Conservation (phyloP, 2,797 vertebrate species). For the Tangara arthus region DNA sequence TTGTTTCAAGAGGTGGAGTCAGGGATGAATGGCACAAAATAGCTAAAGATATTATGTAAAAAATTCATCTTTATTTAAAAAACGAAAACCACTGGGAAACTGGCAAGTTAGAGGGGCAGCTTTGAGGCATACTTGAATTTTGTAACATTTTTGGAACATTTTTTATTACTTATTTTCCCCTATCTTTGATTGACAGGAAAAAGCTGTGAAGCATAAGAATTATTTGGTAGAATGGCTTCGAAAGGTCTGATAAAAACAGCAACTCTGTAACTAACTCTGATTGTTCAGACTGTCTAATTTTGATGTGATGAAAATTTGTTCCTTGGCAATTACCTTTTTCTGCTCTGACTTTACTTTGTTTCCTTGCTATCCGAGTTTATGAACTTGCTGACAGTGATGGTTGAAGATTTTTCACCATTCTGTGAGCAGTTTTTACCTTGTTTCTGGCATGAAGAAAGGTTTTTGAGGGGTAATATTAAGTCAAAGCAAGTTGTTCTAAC, state of each 20-base stretch:
- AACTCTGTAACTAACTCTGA: background rate
- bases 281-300: background rate
- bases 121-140: background rate
- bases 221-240: background rate
- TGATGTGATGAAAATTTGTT: background rate
- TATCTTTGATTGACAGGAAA: background rate
- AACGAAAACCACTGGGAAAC: background rate
- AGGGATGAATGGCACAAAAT: background rate
- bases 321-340: background rate
- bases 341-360: background rate
- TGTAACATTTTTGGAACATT: background rate
- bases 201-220: background rate
- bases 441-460: background rate
- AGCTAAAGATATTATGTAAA: background rate
- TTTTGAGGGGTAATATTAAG: background rate
- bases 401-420: background rate
- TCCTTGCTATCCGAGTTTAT: background rate
- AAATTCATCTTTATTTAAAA: background rate
- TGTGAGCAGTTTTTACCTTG: background rate
- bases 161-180: background rate
- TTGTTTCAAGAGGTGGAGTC: background rate
- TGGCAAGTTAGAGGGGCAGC: background rate
- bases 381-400: background rate
- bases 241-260: conserved; percentile 3
- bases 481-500: background rate